These are phyloP conservation scores for Apogon hyalosoma DNA, from an alignment of 2,797 vertebrate genomes.

Conservation along the genomic window DNA sequence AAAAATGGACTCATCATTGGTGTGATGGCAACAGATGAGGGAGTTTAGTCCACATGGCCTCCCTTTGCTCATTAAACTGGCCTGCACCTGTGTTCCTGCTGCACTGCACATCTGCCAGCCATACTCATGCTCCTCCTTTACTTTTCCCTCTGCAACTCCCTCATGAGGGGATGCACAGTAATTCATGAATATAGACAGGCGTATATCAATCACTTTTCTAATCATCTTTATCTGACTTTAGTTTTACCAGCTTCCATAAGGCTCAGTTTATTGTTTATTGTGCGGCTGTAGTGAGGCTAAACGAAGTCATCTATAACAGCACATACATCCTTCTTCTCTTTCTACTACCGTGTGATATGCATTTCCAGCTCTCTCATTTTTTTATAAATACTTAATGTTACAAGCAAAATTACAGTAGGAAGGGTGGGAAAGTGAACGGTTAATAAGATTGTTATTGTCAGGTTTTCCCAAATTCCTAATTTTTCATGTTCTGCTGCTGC, in stretches of 20 bases:
- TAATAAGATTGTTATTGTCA: conserved; percentile 15
- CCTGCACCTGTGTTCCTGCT: conserved; percentile 81
- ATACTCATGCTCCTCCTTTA: conserved; percentile 54
- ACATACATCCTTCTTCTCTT: neutral
- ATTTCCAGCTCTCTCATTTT: neutral
- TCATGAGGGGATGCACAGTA: conserved; percentile 41
- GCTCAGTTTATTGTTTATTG: conserved; percentile 14
- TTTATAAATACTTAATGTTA: neutral
- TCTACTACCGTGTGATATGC: neutral
- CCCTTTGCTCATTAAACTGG: conserved; percentile 78
- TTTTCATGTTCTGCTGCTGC: conserved; percentile 14
- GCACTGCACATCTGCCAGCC: conserved; percentile 79
- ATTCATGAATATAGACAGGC: conserved; percentile 59
- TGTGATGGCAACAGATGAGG: conserved; percentile 82
- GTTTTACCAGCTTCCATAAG: conserved; percentile 5
- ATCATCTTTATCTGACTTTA: conserved; percentile 24
- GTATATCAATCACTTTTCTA: conserved; percentile 41
- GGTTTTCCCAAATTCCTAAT: conserved; percentile 12
- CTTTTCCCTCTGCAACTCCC: conserved; percentile 30
- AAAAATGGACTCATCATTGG: conserved; percentile 81
- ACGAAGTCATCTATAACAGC: no score
- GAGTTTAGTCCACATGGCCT: conserved; percentile 79
- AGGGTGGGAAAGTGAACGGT: neutral
- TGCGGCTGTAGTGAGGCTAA: neutral
- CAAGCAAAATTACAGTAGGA: neutral